phyloP scores from a whole-genome alignment of 1,140 invertebrate species.

The Cotesia glomerata region DNA sequence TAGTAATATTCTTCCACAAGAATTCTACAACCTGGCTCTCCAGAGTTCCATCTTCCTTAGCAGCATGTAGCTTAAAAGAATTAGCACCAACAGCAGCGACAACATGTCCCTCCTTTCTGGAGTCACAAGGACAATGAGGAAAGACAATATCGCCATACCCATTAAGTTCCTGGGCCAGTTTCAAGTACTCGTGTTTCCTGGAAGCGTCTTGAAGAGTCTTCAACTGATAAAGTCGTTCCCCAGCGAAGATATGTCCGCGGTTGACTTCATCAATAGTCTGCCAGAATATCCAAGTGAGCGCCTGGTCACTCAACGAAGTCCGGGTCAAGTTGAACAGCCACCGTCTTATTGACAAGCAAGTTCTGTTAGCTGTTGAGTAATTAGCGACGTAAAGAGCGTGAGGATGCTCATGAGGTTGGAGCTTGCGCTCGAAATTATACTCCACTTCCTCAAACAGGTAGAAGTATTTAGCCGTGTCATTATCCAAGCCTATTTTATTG shows the following conservation, averaged over 20 bases:
- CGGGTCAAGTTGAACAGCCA: slow-evolving; percentile 87
- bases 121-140: slow-evolving; percentile 94
- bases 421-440: slow-evolving; percentile 94
- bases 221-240: slow-evolving; percentile 90
- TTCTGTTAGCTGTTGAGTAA: slow-evolving; percentile 97
- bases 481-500: slow-evolving; percentile 82
- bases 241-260: slow-evolving; percentile 86
- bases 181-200: slow-evolving; percentile 87
- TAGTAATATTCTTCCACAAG: slow-evolving; percentile 79
- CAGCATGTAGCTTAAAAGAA: slow-evolving; percentile 85
- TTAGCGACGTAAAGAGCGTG: slow-evolving; percentile 99
- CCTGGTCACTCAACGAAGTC: slow-evolving; percentile 68
- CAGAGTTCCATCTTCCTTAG: slow-evolving; percentile 82
- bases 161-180: slow-evolving; percentile 81
- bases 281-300: slow-evolving; percentile 75
- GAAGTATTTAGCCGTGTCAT: slow-evolving; percentile 87
- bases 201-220: slow-evolving; percentile 92
- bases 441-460: slow-evolving; percentile 98
- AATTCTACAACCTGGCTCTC: slow-evolving; percentile 89
- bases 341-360: slow-evolving; percentile 90
- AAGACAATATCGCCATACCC: slow-evolving; percentile 93
- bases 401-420: slow-evolving; percentile 92
- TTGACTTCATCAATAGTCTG: slow-evolving; percentile 95
- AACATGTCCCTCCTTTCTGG: slow-evolving; percentile 89
- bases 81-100: slow-evolving; percentile 77